phyloP scores from a whole-genome alignment of 1,140 invertebrate species.

The Panagrolaimus sp. region DNA sequence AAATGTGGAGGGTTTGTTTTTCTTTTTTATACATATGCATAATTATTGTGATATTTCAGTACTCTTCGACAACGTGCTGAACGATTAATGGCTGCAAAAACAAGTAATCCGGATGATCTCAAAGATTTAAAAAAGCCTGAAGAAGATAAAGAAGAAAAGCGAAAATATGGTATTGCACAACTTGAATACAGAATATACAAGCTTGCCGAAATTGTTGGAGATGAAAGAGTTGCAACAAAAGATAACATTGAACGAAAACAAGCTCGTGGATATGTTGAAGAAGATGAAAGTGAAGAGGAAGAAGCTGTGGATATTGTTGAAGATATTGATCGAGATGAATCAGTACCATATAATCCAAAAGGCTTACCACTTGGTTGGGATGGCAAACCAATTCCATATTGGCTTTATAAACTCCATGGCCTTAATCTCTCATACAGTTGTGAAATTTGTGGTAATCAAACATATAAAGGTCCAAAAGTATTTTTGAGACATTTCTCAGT shows the following conservation, averaged over 20 bases:
- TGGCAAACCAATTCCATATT: constrained; percentile 98
- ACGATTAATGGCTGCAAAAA: constrained; percentile 83
- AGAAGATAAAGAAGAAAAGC: constrained; percentile 66
- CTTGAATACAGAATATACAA: constrained; percentile 38
- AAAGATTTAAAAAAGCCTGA: constrained; percentile 74
- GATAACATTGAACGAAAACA: constrained; percentile 98
- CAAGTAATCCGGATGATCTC: constrained; percentile 74
- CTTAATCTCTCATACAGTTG: constrained; percentile 97
- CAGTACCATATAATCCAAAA: constrained; percentile 97
- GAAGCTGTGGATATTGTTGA: constrained; percentile 58
- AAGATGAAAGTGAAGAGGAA: constrained; percentile 16
- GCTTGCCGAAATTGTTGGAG: constrained; percentile 56
- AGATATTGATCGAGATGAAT: constrained; percentile 74
- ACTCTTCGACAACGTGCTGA: constrained; percentile 93
- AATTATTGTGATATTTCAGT: constrained; percentile 59
- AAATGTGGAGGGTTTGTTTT: constrained; percentile 82
- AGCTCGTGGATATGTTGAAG: constrained; percentile 66
- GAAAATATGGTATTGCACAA: constrained; percentile 48
- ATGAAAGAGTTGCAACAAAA: constrained; percentile 80
- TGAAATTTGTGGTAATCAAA: constrained; percentile 96
- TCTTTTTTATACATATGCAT: background rate
- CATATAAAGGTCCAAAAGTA: constrained; percentile 97
- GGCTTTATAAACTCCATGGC: constrained; percentile 97
- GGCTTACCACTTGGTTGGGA: constrained; percentile 98
- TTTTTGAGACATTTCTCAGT: constrained; percentile 96